phyloP scores from a whole-genome alignment of 2,888 invertebrate species.

The Prosopocoilus inquinatus region DNA sequence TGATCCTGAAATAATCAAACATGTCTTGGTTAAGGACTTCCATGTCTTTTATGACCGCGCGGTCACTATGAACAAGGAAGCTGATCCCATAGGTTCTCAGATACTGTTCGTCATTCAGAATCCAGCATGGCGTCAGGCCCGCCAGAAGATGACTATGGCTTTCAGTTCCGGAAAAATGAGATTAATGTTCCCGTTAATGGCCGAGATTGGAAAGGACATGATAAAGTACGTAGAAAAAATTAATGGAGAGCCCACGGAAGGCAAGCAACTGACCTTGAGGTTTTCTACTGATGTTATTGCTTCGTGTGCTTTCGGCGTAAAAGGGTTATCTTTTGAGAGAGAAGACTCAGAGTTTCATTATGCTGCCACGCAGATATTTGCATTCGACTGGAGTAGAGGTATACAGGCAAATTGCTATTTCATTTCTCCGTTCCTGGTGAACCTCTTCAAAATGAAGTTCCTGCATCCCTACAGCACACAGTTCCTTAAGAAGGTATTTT shows the following conservation, averaged over 20 bases:
- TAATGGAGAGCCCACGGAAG: conserved; percentile 29
- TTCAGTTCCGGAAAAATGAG: conserved; percentile 58
- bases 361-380: conserved; percentile 43
- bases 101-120: conserved; percentile 51
- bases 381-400: conserved; percentile 35
- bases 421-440: conserved; percentile 41
- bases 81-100: conserved; percentile 48
- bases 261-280: conserved; percentile 48
- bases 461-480: conserved; percentile 37
- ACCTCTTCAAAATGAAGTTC: conserved; percentile 40
- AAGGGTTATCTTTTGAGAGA: conserved; percentile 45
- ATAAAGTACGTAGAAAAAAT: conserved; percentile 7
- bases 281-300: conserved; percentile 53
- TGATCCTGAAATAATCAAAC: conserved; percentile 52
- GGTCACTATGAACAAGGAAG: conserved; percentile 45
- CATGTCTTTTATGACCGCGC: conserved; percentile 52
- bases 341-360: conserved; percentile 45
- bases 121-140: conserved; percentile 54
- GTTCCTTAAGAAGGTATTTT: conserved; percentile 42
- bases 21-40: conserved; percentile 53
- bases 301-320: conserved; percentile 51
- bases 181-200: conserved; percentile 53
- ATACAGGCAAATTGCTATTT: conserved; percentile 40
- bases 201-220: conserved; percentile 40
- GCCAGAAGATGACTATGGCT: conserved; percentile 55